Evolutionary conservation across 1,140 invertebrate species (phyloP), one percentile per base, ranked within the genome.

Genomic region (Anadara kagoshimensis): DNA sequence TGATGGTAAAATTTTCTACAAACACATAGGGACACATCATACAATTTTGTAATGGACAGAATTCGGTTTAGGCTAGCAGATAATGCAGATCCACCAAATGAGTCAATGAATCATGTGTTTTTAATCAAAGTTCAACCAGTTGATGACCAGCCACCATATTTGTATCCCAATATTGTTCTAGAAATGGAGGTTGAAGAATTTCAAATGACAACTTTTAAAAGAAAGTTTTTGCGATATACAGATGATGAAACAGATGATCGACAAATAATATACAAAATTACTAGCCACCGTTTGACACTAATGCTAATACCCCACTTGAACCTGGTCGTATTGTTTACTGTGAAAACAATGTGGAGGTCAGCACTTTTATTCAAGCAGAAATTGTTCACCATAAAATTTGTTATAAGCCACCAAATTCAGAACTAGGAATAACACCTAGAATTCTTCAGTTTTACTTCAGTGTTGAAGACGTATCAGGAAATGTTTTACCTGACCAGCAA

Each of bases 341-440:
- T 59, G 88, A 90, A 24, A 72, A 83, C 58, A 75, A 83, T n/a
- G 49, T 69, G 5, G 57, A 72, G 43, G 64, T 89, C 1, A 69
- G 26, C 0, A 78, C 74, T 45, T 90, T 90, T 67, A 84, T 83
- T 0, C 90, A 90, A 74, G 81, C 86, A 18, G 83, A 90, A 71
- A 74, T 90, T 8, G 89, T 88, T 66, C 87, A 90, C 58, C 78
- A 83, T 24, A 89, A 90, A 78, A 81, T 90, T 41, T 89, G 89
- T 67, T 90, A 87, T 65, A 73, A 83, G 43, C 89, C 89, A 0
- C 88, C 89, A 11, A 76, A 58, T n/a, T 73, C 76, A 29, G 89
- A 90, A 68, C 74, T 89, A 18, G 89, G 89, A 1, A 75, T 90
- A 36, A 75, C 83, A 10, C 84, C 87, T 2, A 80, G 87, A 61